Evolutionary conservation across 2,888 invertebrate species (phyloP), one percentile per base, ranked within the genome.

Genomic region (Tinea pellionella): DNA sequence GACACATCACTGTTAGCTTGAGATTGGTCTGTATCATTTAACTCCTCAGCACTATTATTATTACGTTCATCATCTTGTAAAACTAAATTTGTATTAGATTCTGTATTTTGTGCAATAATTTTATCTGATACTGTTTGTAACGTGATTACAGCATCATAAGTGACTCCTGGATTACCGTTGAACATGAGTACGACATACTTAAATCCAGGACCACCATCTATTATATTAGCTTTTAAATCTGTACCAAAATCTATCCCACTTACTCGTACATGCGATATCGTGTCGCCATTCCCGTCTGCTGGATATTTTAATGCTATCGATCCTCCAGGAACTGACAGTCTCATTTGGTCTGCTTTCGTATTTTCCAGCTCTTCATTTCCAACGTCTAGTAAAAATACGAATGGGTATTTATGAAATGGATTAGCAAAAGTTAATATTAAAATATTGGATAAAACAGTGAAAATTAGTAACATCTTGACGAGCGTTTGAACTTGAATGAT

Each of bases 291-390:
- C 1, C 77, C 79, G 11, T 74, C 67, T 6, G 80, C 87, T 55
- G 87, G 87, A 62, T 83, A 84, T 60, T 83, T 72, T 41, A 87
- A 63, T 30, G 85, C 85, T 62, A 85, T 60, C 1, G 83, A 80
- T 11, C 86, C 86, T 62, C 87, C 86, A n/a, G 82, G 82, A 56
- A 75, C 68, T 1, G 82, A 75, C 6, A 87, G 61, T 63, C 83
- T 75, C 55, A 86, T 77, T 63, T 86, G 85, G 65, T 84, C 81
- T n/a, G 78, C 69, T 59, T 72, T 77, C 1, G 77, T 75, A 55
- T 78, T 79, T 61, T 81, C 70, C 24, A 86, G 63, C 67, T 84
- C 86, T 78, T 87, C 87, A 76, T 87, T 87, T 56, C 87, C 87
- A 55, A 86, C 72, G 64, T 87, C 87, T 18, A 87, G 68, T 29